Evolutionary conservation across 2,888 invertebrate species (phyloP).

Genomic region (Papilio elwesi): DNA sequence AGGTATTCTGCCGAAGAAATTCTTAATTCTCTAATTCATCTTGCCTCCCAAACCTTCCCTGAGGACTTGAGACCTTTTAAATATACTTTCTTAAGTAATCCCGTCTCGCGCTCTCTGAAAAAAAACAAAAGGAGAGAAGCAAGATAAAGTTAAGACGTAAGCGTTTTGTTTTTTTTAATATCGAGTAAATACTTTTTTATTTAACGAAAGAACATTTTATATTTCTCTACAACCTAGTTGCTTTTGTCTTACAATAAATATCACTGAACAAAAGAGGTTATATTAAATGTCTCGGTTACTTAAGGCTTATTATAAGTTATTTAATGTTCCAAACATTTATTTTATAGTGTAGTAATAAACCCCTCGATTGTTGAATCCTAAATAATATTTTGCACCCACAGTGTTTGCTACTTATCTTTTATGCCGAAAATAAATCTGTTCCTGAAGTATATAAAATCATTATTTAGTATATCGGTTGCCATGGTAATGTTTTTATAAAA

Average conservation of each 20-base stretch:
- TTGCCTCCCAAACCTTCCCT: constrained; percentile 3
- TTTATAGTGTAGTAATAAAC: neutral
- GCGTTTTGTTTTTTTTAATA: neutral
- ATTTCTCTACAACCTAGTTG: too few relatives aligned
- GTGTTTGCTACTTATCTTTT: too few relatives aligned
- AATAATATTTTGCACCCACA: too few relatives aligned
- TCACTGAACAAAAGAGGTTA: neutral
- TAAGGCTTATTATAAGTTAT: neutral
- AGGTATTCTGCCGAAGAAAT: neutral
- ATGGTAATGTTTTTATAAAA: too few relatives aligned
- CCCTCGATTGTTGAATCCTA: neutral
- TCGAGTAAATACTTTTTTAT: neutral
- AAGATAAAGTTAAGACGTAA: neutral
- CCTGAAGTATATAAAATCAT: too few relatives aligned
- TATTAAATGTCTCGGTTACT: neutral
- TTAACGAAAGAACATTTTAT: too few relatives aligned
- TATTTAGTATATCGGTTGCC: too few relatives aligned
- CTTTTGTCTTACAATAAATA: too few relatives aligned
- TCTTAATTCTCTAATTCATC: constrained; percentile 18
- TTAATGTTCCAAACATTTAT: neutral
- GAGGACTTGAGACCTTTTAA: constrained; percentile 6
- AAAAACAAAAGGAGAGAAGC: constrained; percentile 3
- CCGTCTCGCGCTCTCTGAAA: constrained; percentile 1
- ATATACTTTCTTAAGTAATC: constrained; percentile 8
- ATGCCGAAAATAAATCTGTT: too few relatives aligned